These are phyloP conservation scores for Orientallactaga sibirica DNA, from an alignment of 2,797 vertebrate species.

Conservation along the genomic window DNA sequence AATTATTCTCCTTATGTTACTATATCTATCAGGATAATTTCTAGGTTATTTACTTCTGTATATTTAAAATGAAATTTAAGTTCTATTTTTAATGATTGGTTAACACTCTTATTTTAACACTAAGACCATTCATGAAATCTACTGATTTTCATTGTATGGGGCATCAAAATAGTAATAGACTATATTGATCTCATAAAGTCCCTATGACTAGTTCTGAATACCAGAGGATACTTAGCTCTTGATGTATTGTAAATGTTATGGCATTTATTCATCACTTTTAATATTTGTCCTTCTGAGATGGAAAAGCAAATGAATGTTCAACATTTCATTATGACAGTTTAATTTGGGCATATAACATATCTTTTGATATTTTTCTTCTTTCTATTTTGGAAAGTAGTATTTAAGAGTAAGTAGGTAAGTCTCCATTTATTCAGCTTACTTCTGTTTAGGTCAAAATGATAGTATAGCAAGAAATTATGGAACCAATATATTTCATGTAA, in stretches of 20 bases:
- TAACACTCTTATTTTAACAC: background rate
- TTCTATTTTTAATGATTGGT: background rate
- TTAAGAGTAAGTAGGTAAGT: constrained; percentile 7
- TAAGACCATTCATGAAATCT: constrained; percentile 3
- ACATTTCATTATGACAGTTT: background rate
- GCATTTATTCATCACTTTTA: background rate
- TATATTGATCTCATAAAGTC: background rate
- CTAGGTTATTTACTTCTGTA: background rate
- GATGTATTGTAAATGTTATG: background rate
- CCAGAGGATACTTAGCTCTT: background rate
- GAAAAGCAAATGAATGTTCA: background rate
- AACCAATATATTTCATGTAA: background rate
- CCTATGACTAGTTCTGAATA: background rate
- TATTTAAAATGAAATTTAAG: background rate
- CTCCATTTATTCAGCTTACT: constrained; percentile 11
- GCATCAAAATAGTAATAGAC: background rate
- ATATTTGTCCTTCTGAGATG: background rate
- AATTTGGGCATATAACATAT: background rate
- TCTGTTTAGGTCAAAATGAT: constrained; percentile 15
- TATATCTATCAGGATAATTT: background rate
- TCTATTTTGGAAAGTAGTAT: background rate
- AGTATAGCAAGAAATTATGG: constrained; percentile 11
- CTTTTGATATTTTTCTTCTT: constrained; percentile 19
- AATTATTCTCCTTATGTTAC: background rate
- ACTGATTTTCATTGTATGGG: background rate